Conservation (phyloP, 2,797 vertebrate species). For the Epinephelus coioides region DNA sequence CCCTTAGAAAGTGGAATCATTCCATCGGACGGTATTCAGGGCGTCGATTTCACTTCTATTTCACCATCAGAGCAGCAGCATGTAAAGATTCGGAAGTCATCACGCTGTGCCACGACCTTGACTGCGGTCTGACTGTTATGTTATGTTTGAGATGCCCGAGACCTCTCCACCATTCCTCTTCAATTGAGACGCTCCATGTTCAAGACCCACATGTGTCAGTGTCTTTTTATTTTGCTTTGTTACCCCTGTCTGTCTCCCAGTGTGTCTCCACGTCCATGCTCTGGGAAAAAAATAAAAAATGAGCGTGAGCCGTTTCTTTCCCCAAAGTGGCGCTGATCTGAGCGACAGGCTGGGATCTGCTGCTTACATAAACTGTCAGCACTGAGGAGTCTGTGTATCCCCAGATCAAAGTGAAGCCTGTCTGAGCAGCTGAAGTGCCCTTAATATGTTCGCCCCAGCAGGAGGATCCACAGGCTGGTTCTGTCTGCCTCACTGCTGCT, state of each 20-base stretch:
- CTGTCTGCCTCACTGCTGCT: slow-evolving; percentile 33
- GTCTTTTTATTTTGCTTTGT: slow-evolving; percentile 33
- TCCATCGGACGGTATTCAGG: slow-evolving; percentile 35
- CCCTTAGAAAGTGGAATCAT: slow-evolving; percentile 41
- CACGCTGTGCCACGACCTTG: slow-evolving; percentile 51
- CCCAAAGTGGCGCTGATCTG: slow-evolving; percentile 44
- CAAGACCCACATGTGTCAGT: slow-evolving; percentile 27
- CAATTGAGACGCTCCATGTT: slow-evolving; percentile 30
- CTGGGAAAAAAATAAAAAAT: slow-evolving; percentile 1
- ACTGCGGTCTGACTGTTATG: slow-evolving; percentile 18
- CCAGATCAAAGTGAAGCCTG: slow-evolving; percentile 76
- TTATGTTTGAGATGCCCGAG: slow-evolving; percentile 22
- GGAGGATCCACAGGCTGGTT: slow-evolving; percentile 47
- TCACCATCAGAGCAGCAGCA: slow-evolving; percentile 30
- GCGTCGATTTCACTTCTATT: slow-evolving; percentile 49
- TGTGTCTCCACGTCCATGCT: slow-evolving; percentile 14
- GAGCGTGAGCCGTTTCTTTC: slow-evolving; percentile 12
- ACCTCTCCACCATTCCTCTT: slow-evolving; percentile 5
- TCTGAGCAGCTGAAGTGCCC: slow-evolving; percentile 64
- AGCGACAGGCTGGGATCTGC: slow-evolving; percentile 41
- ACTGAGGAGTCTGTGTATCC: slow-evolving; percentile 48
- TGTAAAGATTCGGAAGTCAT: slow-evolving; percentile 10
- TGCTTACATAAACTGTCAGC: slow-evolving; percentile 67
- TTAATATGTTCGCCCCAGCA: slow-evolving; percentile 56
- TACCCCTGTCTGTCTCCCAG: slow-evolving; percentile 30